Conservation (phyloP, 1,140 invertebrate species). For the Onthophagus taurus region DNA sequence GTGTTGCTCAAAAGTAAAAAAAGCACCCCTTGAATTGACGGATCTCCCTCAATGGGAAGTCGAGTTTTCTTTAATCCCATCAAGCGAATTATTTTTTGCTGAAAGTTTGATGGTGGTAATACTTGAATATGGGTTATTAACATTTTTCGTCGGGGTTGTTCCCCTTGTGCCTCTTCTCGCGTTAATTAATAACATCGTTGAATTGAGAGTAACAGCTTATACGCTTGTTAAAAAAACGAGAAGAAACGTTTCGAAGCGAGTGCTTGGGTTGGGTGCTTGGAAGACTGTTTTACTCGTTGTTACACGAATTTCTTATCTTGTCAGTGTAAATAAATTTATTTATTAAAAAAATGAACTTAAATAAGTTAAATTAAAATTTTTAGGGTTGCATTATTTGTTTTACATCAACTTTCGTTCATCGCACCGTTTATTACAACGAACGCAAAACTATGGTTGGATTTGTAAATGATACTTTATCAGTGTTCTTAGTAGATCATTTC, state of each 20-base stretch:
- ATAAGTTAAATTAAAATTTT: too few relatives aligned
- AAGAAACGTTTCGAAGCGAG: conserved; percentile 57
- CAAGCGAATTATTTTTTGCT: conserved; percentile 19
- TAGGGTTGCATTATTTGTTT: too few relatives aligned
- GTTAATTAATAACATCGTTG: conserved; percentile 70
- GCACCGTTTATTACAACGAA: too few relatives aligned
- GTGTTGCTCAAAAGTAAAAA: background rate
- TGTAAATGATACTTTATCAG: too few relatives aligned
- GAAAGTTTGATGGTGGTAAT: conserved; percentile 44
- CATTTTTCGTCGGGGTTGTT: conserved; percentile 75
- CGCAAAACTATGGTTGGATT: too few relatives aligned
- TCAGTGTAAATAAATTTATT: too few relatives aligned
- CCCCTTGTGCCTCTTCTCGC: conserved; percentile 72
- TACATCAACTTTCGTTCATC: too few relatives aligned
- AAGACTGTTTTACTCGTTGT: too few relatives aligned
- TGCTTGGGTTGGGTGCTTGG: conserved; percentile 62
- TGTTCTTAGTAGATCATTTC: too few relatives aligned
- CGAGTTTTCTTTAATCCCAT: conserved; percentile 22
- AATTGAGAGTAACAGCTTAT: conserved; percentile 67
- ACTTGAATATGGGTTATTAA: conserved; percentile 76
- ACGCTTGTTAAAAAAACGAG: conserved; percentile 64
- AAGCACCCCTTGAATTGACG: background rate
- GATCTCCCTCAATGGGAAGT: conserved; percentile 27
- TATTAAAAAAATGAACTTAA: too few relatives aligned
- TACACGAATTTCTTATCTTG: too few relatives aligned